Conservation (phyloP, 2,797 vertebrate species). For the Melopsittacus undulatus region DNA sequence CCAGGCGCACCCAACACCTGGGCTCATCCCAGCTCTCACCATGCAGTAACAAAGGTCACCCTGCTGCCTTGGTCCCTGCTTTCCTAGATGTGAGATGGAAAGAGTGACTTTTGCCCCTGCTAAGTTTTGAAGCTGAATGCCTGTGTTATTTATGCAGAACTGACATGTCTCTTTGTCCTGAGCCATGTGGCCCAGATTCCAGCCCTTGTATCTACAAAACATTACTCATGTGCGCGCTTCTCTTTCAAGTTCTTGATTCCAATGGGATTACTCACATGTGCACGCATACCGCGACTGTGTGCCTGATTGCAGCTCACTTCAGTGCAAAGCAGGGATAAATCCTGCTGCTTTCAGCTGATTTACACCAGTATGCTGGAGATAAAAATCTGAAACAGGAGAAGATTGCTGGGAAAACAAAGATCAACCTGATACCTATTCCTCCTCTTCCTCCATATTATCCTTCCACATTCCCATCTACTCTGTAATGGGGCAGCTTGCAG, state of each 20-base stretch:
- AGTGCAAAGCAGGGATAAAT: not conserved
- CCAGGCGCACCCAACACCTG: not conserved
- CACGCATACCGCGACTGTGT: not conserved
- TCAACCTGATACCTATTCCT: not conserved
- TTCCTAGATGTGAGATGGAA: not conserved
- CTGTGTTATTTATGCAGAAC: constrained; percentile 45
- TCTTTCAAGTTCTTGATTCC: constrained; percentile 48
- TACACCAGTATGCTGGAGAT: not conserved
- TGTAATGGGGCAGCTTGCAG: not conserved
- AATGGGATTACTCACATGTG: constrained; percentile 26
- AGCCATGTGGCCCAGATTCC: constrained; percentile 60
- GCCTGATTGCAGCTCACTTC: not conserved
- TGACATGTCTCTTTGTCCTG: constrained; percentile 55
- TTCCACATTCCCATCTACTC: not conserved
- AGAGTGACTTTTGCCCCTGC: not conserved
- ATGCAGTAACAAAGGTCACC: not conserved
- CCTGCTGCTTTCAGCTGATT: constrained; percentile 14
- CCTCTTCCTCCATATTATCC: not conserved
- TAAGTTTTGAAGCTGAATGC: not conserved
- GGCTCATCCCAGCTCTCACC: not conserved
- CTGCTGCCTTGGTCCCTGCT: rapidly evolving
- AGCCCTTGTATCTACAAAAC: constrained; percentile 58
- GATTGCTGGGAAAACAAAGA: not conserved
- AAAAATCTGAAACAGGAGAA: not conserved
- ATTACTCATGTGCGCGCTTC: not conserved